Evolutionary conservation across 1,140 invertebrate species (phyloP), one percentile per base, ranked within the genome.

Genomic region (Eueides isabella): DNA sequence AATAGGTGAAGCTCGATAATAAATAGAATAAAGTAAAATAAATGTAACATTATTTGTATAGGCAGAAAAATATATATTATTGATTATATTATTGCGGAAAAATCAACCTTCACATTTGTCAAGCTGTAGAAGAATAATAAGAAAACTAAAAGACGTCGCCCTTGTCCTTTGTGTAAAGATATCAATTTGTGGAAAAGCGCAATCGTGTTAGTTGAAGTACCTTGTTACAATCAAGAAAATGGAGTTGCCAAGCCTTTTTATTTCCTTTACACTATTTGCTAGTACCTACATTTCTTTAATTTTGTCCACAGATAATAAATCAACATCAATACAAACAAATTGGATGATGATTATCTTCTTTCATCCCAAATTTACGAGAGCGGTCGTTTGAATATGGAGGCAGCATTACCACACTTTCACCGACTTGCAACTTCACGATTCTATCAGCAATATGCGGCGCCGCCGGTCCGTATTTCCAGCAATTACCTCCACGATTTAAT

Each of bases 401-500:
- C 91, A 38, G 84, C 90, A 55, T 68, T 92, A 75, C 88, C 90
- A 75, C 85, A 91, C 80, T 90, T 92, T 69, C 88, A 91, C 77
- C 82, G 91, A 66, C 66, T 92, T 19, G 81, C 83, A 19, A 80
- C 86, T 4, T 91, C 91, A 14, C 79, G 89, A 71, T 91, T 91
- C 66, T 92, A 92, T 64, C 91, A 92, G 67, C 90, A 90, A 61
- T 92, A 92, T 84, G 81, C 85, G 30, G 80, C 85, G 2, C 89
- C 91, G 61, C 86, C 87, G 31, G 79, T 89, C 19, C 81, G 87
- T 3, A 75, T 92, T 23, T 83, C 91, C 14, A 90, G 79, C 71
- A 89, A 90, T 64, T 92, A 91, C 64, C 80, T 92, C 28, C 91
- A 92, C 35, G 89, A 92, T 23, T 74, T 92, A 5, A 83, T 92